Evolutionary conservation across 2,113 vertebrate genomes (phyloP).

Genomic region (Psittacara wagleri): DNA sequence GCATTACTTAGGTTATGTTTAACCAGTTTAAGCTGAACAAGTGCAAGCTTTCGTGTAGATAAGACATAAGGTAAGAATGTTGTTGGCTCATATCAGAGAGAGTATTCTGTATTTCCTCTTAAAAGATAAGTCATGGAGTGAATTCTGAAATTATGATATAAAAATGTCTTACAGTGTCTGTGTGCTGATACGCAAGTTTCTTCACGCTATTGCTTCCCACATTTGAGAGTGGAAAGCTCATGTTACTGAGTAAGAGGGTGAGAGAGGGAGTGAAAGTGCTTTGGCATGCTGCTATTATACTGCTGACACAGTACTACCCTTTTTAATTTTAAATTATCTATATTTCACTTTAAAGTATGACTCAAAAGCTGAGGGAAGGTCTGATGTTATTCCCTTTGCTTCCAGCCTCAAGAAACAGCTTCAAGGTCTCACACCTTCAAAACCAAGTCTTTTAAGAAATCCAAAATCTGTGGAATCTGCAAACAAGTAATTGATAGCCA

Average conservation of each 20-base stretch:
- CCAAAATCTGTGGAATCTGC: conserved; percentile 64
- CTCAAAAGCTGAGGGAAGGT: background rate
- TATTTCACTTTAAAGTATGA: background rate
- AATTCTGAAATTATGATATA: background rate
- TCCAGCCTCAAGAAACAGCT: conserved; percentile 65
- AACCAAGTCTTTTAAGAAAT: conserved; percentile 70
- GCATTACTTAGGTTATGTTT: background rate
- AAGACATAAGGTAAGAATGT: background rate
- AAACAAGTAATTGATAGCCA: conserved; percentile 56
- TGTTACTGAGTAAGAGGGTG: background rate
- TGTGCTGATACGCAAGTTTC: background rate
- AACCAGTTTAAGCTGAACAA: background rate
- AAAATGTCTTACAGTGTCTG: background rate
- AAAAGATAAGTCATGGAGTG: background rate
- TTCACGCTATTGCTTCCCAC: background rate
- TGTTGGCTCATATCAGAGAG: background rate
- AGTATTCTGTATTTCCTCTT: background rate
- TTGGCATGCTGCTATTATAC: background rate
- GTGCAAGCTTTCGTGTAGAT: background rate
- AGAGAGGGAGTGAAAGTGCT: accelerated
- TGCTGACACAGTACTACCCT: background rate
- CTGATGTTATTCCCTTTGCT: conserved; percentile 15
- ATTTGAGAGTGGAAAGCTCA: background rate
- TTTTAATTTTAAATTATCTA: background rate
- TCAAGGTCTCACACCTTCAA: conserved; percentile 69